These are phyloP conservation scores for Bombus superbus DNA, from an alignment of 1,140 invertebrate genomes.

Conservation along the genomic window DNA sequence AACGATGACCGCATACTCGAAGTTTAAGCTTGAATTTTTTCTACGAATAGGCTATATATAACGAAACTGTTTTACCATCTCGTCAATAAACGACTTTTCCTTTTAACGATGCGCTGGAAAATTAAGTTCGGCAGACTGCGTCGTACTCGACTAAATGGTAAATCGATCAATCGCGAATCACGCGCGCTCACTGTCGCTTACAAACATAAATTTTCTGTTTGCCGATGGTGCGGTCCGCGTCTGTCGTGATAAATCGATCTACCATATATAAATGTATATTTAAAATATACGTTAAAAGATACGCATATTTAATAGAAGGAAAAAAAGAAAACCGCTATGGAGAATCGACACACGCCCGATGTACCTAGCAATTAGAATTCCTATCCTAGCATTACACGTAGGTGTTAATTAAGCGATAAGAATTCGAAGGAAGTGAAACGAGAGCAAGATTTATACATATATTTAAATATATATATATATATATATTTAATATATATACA, in stretches of 20 bases:
- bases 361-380: slow-evolving; percentile 62
- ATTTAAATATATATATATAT: slow-evolving; percentile 1
- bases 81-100: slow-evolving; percentile 37
- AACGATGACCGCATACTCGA: no score
- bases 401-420: slow-evolving; percentile 21
- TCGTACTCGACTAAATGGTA: no score
- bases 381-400: slow-evolving; percentile 10
- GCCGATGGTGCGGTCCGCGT: no score
- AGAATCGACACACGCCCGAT: slow-evolving; percentile 48
- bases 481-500: slow-evolving; percentile 31
- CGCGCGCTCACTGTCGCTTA: neutral
- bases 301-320: slow-evolving; percentile 33
- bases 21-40: neutral
- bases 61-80: no score
- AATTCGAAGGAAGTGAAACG: slow-evolving; percentile 30
- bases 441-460: slow-evolving; percentile 59
- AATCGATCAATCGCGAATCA: neutral
- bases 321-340: slow-evolving; percentile 7
- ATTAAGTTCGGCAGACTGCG: neutral
- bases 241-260: no score
- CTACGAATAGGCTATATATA: neutral
- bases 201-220: neutral
- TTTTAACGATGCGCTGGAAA: neutral
- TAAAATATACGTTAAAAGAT: no score
- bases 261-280: no score